Conservation (phyloP, 2,888 invertebrate species). For the Hyalella azteca region DNA sequence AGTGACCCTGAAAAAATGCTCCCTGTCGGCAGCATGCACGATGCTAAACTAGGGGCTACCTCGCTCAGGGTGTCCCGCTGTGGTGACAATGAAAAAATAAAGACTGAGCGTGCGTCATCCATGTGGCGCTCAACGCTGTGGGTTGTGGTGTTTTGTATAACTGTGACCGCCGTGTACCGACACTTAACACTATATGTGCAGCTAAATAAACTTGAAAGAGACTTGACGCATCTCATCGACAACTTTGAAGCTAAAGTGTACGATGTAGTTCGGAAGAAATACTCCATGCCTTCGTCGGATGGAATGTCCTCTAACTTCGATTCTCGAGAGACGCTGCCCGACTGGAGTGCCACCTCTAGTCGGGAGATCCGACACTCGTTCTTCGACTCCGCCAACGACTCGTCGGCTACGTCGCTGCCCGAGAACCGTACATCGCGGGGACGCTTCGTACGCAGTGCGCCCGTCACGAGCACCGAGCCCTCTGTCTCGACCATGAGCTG, state of each 20-base stretch:
- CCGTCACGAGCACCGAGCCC: background rate
- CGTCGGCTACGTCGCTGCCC: background rate
- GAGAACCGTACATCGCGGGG: background rate
- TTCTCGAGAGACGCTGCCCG: background rate
- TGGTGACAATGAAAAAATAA: no score
- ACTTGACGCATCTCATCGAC: background rate
- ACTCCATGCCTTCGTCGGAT: background rate
- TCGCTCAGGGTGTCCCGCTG: background rate
- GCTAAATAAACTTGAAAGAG: slow-evolving; percentile 8
- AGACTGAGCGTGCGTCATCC: background rate
- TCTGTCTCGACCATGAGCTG: background rate
- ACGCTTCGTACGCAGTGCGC: background rate
- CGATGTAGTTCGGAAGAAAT: background rate
- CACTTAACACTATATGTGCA: background rate
- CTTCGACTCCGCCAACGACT: slow-evolving; percentile 3
- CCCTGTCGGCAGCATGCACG: background rate
- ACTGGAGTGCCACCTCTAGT: background rate
- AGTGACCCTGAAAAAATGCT: slow-evolving; percentile 16
- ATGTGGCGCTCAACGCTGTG: slow-evolving; percentile 18
- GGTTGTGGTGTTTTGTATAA: background rate
- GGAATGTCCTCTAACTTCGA: background rate
- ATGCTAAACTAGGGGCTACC: background rate
- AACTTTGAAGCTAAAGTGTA: background rate
- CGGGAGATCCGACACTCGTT: background rate
- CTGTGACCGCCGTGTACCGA: background rate